These are phyloP conservation scores for Tiliqua scincoides DNA, from an alignment of 2,113 vertebrate genomes.

Conservation along the genomic window DNA sequence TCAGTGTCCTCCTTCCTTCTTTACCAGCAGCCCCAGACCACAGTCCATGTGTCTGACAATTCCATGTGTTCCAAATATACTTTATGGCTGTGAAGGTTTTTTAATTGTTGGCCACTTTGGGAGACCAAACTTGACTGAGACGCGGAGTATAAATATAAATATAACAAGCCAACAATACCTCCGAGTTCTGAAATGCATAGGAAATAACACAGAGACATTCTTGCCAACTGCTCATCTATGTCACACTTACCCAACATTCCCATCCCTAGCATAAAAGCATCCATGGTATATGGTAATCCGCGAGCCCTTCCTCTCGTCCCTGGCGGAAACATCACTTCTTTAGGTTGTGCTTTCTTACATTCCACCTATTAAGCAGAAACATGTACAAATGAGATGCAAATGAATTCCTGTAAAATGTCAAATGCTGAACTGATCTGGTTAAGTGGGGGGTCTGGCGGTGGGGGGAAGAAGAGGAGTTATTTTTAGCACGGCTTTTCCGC, in stretches of 20 bases:
- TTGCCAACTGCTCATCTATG: not conserved
- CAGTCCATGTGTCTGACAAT: too few relatives aligned
- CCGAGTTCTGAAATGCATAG: not conserved
- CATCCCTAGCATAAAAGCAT: slow-evolving; percentile 98
- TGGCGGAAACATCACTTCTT: slow-evolving; percentile 99
- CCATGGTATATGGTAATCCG: slow-evolving; percentile 96
- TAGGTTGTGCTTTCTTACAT: slow-evolving; percentile 99
- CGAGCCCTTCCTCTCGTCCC: slow-evolving; percentile 93
- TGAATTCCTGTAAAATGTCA: slow-evolving; percentile 85
- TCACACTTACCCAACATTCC: slow-evolving; percentile 96
- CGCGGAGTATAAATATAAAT: too few relatives aligned
- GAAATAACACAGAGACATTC: not conserved
- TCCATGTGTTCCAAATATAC: too few relatives aligned
- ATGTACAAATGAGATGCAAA: slow-evolving; percentile 84
- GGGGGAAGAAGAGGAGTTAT: slow-evolving; percentile 63
- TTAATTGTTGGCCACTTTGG: too few relatives aligned
- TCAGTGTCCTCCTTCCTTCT: too few relatives aligned
- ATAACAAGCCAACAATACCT: not conserved
- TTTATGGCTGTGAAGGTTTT: too few relatives aligned
- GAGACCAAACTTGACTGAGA: too few relatives aligned
- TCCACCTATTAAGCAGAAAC: slow-evolving; percentile 92
- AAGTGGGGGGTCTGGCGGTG: slow-evolving; percentile 4
- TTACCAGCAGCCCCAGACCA: too few relatives aligned
- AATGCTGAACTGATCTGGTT: slow-evolving; percentile 75
- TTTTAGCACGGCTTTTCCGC: slow-evolving; percentile 69